Base-by-base conservation (phyloP, 1,140 invertebrate genomes). In the Octopus sinensis region DNA sequence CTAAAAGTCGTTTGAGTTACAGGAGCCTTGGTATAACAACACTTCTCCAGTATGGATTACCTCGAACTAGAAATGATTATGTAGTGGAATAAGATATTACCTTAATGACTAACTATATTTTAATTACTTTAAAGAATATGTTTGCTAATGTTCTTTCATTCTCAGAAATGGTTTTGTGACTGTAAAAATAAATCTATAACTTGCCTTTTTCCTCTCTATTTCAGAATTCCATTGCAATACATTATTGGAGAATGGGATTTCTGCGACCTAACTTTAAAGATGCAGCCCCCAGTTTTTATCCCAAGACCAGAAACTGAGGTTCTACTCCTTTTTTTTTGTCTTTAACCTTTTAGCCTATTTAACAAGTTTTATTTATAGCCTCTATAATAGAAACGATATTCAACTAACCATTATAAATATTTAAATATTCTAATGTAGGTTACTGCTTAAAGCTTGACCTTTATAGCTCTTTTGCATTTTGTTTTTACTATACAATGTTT, bases 191-290 rank as follows among this genome's bases (percentile, higher is more conserved):
- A 43, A 43, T 43, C 30, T 43, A 43, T 43, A 43, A 43, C 30
- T 43, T 1, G 30, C 30, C 2, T 43, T 43, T 43, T 43, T 2
- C 30, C 30, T 43, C 30, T 43, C 30, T 43, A 17, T 78, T 84
- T 13, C 80, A 89, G 88, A 53, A 82, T 85, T 92, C 94, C 94
- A 56, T 90, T 95, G 52, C 94, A 95, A 86, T 95, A 95, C 84
- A 93, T 95, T 82, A 92, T 95, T 79, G 93, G 93, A 54, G 93
- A 95, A 88, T 95, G 94, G 94, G 93, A 94, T 86, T 95, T 95
- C 84, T 90, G 93, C 86, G 92, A 94, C 83, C 89, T 95, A 17
- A 93, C 91, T 0, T 87, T 95, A 6, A 93, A 93, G 87, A 91
- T 95, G 82, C 89, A 91, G 10, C 93, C 93, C 17, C 94, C 94